Evolutionary conservation across 1,140 invertebrate species (phyloP).

Genomic region (Drosophila pseudoananassae): DNA sequence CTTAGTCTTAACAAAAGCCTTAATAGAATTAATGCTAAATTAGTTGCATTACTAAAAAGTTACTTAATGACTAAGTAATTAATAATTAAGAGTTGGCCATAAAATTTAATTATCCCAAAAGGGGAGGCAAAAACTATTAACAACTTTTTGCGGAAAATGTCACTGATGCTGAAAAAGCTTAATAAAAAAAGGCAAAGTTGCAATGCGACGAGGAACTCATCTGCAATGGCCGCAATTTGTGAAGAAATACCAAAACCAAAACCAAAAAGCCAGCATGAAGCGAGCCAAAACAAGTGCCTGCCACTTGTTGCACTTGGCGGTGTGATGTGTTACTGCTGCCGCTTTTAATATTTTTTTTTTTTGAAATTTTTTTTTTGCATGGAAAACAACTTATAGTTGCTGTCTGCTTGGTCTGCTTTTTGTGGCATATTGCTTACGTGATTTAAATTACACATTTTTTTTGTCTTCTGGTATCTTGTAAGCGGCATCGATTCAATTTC

Average conservation of each 20-base stretch:
- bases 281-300: constrained; percentile 16
- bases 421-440: constrained; percentile 15
- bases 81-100: constrained; percentile 28
- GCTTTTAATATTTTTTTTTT: constrained; percentile 20
- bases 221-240: constrained; percentile 54
- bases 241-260: constrained; percentile 43
- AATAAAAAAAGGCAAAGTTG: background rate
- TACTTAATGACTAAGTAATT: background rate
- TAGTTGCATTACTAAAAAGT: too few relatives aligned
- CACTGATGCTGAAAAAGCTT: constrained; percentile 5
- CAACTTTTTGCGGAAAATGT: constrained; percentile 37
- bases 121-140: constrained; percentile 29
- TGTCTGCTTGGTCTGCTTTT: constrained; percentile 6
- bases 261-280: constrained; percentile 1
- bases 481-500: constrained; percentile 36
- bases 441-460: constrained; percentile 30
- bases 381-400: constrained; percentile 36
- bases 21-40: too few relatives aligned
- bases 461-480: constrained; percentile 34
- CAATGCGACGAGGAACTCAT: constrained; percentile 17
- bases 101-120: constrained; percentile 29
- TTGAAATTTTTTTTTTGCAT: constrained; percentile 40
- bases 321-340: constrained; percentile 17
- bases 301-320: constrained; percentile 33
- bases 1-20: background rate